A percentile compares a stretch with the other conserved stretches of the same genome.
These are phyloP conservation scores for Antheraea mylitta DNA, from an alignment of 1,140 invertebrate genomes.

Conservation along the genomic window DNA sequence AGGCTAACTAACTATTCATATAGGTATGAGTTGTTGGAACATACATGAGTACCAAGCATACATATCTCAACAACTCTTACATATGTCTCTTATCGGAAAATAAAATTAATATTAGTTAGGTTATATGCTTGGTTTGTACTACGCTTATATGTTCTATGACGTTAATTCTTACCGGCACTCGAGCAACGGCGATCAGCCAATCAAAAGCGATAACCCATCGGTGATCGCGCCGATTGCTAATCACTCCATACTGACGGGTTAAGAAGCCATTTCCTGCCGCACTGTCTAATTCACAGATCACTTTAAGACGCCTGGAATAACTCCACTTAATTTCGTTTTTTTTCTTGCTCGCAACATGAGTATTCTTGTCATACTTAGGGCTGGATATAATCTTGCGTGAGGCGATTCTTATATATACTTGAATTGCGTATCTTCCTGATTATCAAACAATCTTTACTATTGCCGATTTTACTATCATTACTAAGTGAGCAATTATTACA, in stretches of 20 bases:
- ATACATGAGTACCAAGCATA: too few species aligned
- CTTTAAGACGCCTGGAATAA: slow-evolving; percentile 32
- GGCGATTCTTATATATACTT: neutral
- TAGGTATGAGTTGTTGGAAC: too few species aligned
- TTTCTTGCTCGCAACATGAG: neutral
- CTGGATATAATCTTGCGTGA: neutral
- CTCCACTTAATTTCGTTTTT: neutral
- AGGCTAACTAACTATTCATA: too few species aligned
- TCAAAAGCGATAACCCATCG: slow-evolving; percentile 52
- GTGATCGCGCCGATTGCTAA: slow-evolving; percentile 65
- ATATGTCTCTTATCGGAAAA: too few species aligned
- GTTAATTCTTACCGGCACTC: slow-evolving; percentile 47
- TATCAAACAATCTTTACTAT: too few species aligned
- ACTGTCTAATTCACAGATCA: slow-evolving; percentile 74
- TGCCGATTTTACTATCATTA: too few species aligned
- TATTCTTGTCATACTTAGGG: neutral
- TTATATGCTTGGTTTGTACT: neutral
- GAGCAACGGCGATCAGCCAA: slow-evolving; percentile 51
- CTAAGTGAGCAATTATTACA: too few species aligned
- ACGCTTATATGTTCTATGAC: slow-evolving; percentile 38
- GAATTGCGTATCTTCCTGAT: neutral
- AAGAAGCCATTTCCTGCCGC: slow-evolving; percentile 74
- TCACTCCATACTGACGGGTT: slow-evolving; percentile 66
- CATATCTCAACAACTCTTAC: too few species aligned
- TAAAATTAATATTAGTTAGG: too few species aligned